phyloP scores from a whole-genome alignment of 2,113 vertebrate genomes.

The Tychaedon coryphoeus region DNA sequence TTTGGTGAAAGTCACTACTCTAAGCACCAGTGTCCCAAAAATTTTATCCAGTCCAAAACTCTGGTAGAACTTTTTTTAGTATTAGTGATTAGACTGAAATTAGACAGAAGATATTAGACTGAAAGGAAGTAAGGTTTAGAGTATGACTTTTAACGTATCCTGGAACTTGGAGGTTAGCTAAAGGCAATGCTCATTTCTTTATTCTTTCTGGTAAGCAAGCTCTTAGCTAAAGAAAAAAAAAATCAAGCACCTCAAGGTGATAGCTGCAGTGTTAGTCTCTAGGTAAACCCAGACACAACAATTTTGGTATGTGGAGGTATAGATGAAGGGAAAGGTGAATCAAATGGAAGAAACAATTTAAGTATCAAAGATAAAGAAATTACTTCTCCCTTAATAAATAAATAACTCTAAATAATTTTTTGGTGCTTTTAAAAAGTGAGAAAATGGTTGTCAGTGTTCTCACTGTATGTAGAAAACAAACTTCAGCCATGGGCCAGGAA shows the following conservation, averaged over 20 bases:
- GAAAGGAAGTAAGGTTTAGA: neutral
- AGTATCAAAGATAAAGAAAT: neutral
- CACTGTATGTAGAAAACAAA: neutral
- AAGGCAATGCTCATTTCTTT: neutral
- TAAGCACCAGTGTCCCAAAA: neutral
- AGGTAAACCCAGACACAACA: neutral
- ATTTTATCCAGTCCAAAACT: neutral
- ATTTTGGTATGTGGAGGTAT: neutral
- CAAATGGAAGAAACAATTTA: neutral
- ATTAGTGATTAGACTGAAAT: neutral
- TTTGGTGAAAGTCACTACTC: neutral
- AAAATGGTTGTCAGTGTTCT: neutral
- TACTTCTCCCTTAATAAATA: neutral
- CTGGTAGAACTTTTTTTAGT: neutral
- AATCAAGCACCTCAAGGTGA: neutral
- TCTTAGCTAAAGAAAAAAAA: neutral
- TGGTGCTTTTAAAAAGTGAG: neutral
- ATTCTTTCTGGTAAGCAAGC: neutral
- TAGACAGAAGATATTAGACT: neutral
- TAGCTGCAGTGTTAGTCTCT: neutral
- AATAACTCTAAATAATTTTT: neutral
- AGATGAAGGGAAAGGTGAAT: neutral
- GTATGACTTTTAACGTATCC: neutral
- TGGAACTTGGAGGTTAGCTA: neutral
- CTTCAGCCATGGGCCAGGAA: neutral